Conservation (phyloP, 1,140 invertebrate species). For the Coenobita brevimanus region DNA sequence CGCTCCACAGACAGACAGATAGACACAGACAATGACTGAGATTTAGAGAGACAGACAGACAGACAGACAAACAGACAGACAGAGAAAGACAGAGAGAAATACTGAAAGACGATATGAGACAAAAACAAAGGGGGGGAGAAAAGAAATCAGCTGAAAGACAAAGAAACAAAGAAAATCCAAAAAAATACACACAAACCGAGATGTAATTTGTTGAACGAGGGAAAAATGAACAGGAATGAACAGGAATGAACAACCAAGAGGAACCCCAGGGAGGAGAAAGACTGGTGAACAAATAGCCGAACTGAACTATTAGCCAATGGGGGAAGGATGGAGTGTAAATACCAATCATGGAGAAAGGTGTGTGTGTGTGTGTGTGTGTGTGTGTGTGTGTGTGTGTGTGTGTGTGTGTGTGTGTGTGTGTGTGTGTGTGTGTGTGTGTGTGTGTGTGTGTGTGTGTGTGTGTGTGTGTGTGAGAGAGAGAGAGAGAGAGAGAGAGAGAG, state of each 20-base stretch:
- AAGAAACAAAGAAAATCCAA: not conserved
- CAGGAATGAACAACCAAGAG: too few relatives aligned
- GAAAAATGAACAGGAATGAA: too few relatives aligned
- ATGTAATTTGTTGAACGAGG: too few relatives aligned
- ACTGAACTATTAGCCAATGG: not conserved
- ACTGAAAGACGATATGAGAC: not conserved
- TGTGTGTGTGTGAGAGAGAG: conserved; percentile 6
- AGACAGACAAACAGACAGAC: not conserved
- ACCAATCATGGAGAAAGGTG: not conserved
- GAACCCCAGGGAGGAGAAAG: not conserved
- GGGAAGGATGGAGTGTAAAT: not conserved
- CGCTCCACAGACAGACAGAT: too few relatives aligned
- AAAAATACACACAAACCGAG: too few relatives aligned
- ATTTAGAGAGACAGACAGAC: not conserved
- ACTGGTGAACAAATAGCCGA: not conserved
- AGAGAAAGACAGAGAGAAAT: not conserved
- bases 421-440: too few relatives aligned
- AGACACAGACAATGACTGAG: too few relatives aligned
- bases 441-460: not conserved
- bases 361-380: not conserved
- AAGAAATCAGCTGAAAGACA: not conserved
- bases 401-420: not conserved
- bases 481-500: conserved; percentile 7
- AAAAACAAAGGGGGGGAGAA: not conserved
- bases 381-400: not conserved